Percentiles rank a stretch among this genome's conserved stretches.
Evolutionary conservation across 2,113 vertebrate species (phyloP).

Genomic region (Hyperopisus bebe): DNA sequence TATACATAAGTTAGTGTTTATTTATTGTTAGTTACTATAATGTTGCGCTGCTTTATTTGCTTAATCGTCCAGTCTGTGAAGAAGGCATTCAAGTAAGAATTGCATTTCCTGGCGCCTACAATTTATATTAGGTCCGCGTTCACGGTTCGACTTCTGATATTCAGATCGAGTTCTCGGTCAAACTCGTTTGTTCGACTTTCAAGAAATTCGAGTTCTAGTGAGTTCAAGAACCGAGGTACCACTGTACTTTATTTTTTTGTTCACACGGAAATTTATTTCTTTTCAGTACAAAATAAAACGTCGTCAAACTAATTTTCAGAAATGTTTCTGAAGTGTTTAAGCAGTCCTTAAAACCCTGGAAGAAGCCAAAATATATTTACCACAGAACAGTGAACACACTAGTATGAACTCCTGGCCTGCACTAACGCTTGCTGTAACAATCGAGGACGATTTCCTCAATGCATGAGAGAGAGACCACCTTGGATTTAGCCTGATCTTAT

Average conservation of each 20-base stretch:
- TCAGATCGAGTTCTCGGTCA: no score
- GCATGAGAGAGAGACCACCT: not conserved
- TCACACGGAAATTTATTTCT: not conserved
- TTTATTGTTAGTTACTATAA: no score
- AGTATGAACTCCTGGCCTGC: not conserved
- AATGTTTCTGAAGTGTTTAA: not conserved
- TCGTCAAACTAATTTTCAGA: not conserved
- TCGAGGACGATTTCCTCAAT: not conserved
- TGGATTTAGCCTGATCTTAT: not conserved
- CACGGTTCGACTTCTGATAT: no score
- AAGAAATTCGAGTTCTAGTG: no score
- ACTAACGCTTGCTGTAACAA: not conserved
- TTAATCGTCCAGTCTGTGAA: no score
- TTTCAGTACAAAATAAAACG: not conserved
- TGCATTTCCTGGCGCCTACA: no score
- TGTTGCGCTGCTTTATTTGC: no score
- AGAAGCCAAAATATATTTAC: not conserved
- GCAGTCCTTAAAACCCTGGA: not conserved
- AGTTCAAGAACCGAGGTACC: no score
- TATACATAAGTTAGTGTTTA: no score
- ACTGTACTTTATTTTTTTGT: not conserved
- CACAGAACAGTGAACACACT: not conserved
- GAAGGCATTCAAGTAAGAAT: no score
- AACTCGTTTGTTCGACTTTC: no score
- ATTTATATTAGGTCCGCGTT: no score